phyloP scores from a whole-genome alignment of 2,797 vertebrate species.

The Carcharodon carcharias region DNA sequence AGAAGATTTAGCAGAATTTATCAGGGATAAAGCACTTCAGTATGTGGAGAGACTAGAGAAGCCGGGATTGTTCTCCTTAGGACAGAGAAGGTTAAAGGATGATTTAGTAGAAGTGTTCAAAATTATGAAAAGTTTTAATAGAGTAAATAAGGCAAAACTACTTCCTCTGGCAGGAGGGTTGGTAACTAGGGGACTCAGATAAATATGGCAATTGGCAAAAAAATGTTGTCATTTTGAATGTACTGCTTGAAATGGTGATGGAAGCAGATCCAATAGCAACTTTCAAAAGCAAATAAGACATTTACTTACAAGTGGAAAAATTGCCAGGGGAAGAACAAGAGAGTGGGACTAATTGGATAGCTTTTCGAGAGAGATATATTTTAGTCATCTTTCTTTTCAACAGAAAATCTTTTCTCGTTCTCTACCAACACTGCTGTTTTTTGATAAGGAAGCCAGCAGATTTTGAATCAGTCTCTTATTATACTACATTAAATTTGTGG shows the following conservation, averaged over 20 bases:
- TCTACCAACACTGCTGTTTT: too few relatives aligned
- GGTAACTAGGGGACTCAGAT: not conserved
- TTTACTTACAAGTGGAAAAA: not conserved
- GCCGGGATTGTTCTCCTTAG: too few relatives aligned
- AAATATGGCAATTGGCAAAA: not conserved
- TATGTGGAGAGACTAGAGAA: too few relatives aligned
- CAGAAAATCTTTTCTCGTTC: not conserved
- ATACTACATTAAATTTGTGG: not conserved
- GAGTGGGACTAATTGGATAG: not conserved
- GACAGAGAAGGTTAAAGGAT: too few relatives aligned
- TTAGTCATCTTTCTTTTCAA: not conserved
- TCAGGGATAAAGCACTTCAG: not conserved
- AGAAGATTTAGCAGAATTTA: not conserved
- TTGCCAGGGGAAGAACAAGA: not conserved
- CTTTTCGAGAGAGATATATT: not conserved
- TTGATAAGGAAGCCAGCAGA: not conserved
- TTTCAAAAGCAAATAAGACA: not conserved
- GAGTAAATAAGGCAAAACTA: not conserved
- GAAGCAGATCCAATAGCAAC: not conserved
- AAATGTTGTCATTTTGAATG: not conserved
- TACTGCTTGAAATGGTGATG: not conserved
- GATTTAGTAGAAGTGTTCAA: not conserved
- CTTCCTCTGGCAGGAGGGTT: not conserved
- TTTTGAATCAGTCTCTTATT: not conserved
- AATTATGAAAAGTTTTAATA: not conserved